A percentile compares a stretch with the other conserved stretches of the same genome.
Conservation (phyloP, 2,113 vertebrate species). For the Cricetomys ansorgei region DNA sequence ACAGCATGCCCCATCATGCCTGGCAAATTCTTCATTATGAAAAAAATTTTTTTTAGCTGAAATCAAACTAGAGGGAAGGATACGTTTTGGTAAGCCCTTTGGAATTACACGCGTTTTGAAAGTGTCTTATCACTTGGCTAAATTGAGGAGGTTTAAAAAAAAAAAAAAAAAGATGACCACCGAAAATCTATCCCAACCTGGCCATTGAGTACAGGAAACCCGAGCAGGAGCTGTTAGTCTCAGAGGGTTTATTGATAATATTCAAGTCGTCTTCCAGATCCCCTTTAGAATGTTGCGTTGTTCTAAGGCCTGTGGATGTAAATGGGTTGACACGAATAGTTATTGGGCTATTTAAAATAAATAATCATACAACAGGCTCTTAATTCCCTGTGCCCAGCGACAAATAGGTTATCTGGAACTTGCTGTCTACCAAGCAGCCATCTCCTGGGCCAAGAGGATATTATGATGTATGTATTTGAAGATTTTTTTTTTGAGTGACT, state of each 20-base stretch:
- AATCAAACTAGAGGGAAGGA: neutral
- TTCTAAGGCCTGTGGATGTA: neutral
- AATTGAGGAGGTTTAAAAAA: neutral
- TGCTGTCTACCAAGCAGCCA: neutral
- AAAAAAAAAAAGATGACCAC: neutral
- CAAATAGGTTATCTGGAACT: neutral
- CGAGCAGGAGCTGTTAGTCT: neutral
- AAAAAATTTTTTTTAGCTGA: neutral
- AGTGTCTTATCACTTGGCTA: neutral
- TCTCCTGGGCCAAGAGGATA: neutral
- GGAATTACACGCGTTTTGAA: neutral
- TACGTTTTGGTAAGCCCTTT: neutral
- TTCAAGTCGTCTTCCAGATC: neutral
- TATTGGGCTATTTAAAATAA: neutral
- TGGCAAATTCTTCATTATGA: neutral
- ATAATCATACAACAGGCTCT: neutral
- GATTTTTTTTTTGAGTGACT: neutral
- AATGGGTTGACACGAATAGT: neutral
- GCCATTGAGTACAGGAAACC: neutral
- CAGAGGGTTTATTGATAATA: neutral
- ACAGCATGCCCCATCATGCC: neutral
- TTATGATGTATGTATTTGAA: neutral
- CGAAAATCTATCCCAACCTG: constrained; percentile 31
- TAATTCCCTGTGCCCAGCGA: neutral
- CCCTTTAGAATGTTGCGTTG: neutral